Conservation (phyloP, 2,113 vertebrate species). For the Phylloscopus trochiloides region DNA sequence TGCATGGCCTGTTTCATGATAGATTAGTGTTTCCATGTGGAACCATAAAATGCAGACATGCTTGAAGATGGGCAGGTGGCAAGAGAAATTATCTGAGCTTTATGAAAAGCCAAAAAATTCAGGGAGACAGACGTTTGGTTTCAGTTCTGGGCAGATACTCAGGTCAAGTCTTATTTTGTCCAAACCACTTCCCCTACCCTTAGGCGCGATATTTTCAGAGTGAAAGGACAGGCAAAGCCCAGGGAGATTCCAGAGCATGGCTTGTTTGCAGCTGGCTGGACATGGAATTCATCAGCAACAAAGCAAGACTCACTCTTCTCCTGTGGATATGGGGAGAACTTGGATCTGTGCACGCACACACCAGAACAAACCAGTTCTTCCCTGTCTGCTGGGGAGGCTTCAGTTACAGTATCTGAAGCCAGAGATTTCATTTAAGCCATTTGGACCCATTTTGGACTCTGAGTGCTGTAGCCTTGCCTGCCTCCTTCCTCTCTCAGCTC, state of each 20-base stretch:
- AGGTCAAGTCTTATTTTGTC: conserved; percentile 56
- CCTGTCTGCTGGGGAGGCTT: conserved; percentile 21
- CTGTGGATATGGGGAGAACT: neutral
- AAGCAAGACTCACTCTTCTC: neutral
- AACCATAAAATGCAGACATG: neutral
- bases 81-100: conserved; percentile 41
- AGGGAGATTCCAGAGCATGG: conserved; percentile 33
- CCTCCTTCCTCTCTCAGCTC: conserved; percentile 10
- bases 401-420: conserved; percentile 9
- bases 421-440: neutral
- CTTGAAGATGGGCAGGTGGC: conserved; percentile 43
- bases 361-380: conserved; percentile 43
- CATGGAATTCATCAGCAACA: neutral
- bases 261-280: conserved; percentile 46
- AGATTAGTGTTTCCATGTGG: neutral
- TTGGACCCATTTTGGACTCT: neutral
- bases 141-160: conserved; percentile 49
- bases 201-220: conserved; percentile 26
- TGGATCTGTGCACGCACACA: neutral
- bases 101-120: conserved; percentile 18
- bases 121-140: conserved; percentile 18
- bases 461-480: neutral
- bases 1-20: neutral
- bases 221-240: conserved; percentile 38
- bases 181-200: conserved; percentile 53